phyloP scores from a whole-genome alignment of 2,113 vertebrate genomes.

The Oreocharis arfaki region DNA sequence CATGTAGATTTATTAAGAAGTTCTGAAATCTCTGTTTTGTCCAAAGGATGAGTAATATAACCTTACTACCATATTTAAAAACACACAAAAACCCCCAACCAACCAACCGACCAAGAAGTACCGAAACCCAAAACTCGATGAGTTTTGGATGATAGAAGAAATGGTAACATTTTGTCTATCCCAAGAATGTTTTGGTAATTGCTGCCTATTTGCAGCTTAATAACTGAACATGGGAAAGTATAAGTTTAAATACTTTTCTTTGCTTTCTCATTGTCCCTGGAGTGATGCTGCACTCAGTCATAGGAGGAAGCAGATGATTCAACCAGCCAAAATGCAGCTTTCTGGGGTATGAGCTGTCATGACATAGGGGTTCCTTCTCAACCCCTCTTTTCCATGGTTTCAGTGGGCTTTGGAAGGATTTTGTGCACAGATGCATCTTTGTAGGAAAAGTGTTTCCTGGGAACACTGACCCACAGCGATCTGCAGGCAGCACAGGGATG shows the following conservation, averaged over 20 bases:
- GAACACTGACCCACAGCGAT: not conserved
- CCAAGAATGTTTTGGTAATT: not conserved
- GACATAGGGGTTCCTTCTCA: not conserved
- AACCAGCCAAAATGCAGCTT: not conserved
- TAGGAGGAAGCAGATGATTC: not conserved
- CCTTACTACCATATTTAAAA: not conserved
- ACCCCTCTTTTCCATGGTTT: not conserved
- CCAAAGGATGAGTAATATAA: not conserved
- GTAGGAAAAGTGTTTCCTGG: not conserved
- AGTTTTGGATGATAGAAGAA: not conserved
- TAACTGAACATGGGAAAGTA: not conserved
- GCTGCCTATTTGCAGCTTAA: not conserved
- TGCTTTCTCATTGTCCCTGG: not conserved
- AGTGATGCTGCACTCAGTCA: not conserved
- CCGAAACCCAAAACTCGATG: not conserved
- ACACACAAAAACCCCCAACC: not conserved
- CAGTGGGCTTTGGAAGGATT: not conserved
- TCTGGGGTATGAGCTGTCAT: not conserved
- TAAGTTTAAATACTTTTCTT: not conserved
- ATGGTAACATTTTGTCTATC: not conserved
- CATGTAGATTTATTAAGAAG: not conserved
- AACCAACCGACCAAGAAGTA: not conserved
- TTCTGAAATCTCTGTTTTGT: not conserved
- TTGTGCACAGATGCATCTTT: not conserved
- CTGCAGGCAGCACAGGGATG: not conserved